Base-by-base conservation (phyloP, 2,797 vertebrate species). In the Psittacula derbiana region DNA sequence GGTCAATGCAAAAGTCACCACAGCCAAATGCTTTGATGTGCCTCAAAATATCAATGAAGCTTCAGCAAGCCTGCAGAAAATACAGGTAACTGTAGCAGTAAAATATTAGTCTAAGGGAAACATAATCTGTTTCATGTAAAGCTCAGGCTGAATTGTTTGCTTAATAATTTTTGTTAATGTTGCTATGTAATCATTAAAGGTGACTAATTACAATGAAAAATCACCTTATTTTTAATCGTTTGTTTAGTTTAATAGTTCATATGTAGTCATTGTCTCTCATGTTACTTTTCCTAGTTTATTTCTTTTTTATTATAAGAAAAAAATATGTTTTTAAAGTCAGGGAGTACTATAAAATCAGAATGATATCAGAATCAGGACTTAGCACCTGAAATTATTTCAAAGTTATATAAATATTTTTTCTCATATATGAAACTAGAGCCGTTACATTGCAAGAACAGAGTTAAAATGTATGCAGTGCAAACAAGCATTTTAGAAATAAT, bases 21-120 rank as follows among this genome's bases (percentile, higher is more conserved):
- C 99, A 0, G 98, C 99, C 89, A 99, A 99, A 93, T 99, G 99
- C 94, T 99, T 99, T 60, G 99, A 99, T 3, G 97, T 98, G 6
- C 99, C 99, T 94, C 98, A 99, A 80, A 99, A 98, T 96, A 96
- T 99, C 81, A 97, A 31, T 6, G 99, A 99, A 97, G 98, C 98
- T 69, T 98, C 98, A 5, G 92, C 97, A 28, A 99, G 98, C 92
- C 97, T 99, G 81, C 99, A 99, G 96, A 99, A 98, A 98, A 99
- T 99, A 97, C 99, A 99, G 99, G 99, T 99, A 98, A 93, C 60
- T 38, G 20, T 14, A 85, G 44, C 44, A 86, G 19, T 64, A 28
- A 67, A 75, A 50, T 66, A 47, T 7, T 62, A 52, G 28, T 23
- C 52, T 76, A 19, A 75, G 30, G 71, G 43, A 55, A 9, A 64